Percentiles rank a stretch among this genome's conserved stretches.
These are phyloP conservation scores for Ivindomyrus marchei DNA, from an alignment of 2,113 vertebrate species.

Conservation along the genomic window DNA sequence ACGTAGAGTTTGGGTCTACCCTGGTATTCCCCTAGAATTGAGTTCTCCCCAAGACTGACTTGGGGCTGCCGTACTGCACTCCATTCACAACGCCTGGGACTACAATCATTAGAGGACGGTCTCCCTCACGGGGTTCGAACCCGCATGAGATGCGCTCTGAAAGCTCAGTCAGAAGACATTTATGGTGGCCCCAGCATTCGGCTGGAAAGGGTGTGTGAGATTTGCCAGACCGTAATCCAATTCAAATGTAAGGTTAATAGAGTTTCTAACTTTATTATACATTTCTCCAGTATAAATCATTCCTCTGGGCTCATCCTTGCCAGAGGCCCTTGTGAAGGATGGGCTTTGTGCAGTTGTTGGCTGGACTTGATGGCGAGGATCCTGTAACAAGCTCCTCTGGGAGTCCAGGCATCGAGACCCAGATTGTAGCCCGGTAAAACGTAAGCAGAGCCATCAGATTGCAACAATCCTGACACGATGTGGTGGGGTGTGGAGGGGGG, in stretches of 20 bases:
- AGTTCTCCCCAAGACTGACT: neutral
- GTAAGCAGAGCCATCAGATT: neutral
- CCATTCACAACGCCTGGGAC: neutral
- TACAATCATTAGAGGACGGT: neutral
- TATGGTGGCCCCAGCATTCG: neutral
- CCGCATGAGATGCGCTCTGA: neutral
- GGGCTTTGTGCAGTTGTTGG: neutral
- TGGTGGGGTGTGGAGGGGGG: neutral
- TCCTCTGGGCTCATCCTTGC: neutral
- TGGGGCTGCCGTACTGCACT: neutral
- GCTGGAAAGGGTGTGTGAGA: neutral
- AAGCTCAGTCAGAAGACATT: neutral
- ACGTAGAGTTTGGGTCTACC: neutral
- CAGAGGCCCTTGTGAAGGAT: slow-evolving; percentile 1
- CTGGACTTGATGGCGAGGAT: neutral
- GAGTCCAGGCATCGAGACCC: neutral
- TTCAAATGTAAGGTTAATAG: slow-evolving; percentile 7
- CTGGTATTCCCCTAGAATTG: neutral
- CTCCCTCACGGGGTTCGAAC: neutral
- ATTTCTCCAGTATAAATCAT: slow-evolving; percentile 1
- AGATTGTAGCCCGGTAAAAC: neutral
- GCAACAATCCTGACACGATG: neutral
- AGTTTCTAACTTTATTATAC: neutral
- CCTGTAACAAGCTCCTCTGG: neutral
- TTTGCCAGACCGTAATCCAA: neutral